Base-by-base conservation (phyloP, 2,113 vertebrate genomes). In the Todiramphus chloris region DNA sequence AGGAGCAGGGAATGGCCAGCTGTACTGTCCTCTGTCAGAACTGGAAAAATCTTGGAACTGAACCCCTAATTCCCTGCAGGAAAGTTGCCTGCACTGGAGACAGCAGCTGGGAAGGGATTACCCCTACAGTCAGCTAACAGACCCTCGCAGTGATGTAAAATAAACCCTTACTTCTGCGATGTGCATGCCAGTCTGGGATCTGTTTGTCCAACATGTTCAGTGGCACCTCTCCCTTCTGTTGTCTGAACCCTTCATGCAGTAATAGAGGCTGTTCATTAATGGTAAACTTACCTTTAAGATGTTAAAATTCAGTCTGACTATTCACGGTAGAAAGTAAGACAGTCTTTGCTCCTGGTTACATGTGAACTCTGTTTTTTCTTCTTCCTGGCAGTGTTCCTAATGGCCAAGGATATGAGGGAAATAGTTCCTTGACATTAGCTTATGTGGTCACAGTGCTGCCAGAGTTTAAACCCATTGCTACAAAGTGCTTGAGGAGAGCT, bases 401-500 rank as follows among this genome's bases (percentile, higher is more conserved):
- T 69, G 67, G 50, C 66, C 62, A 58, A 87, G 62, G 80, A 63
- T 77, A 39, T 35, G 74, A 82, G 69, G 35, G 63, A 89, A 93
- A 60, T 30, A 58, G 59, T 83, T 87, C 80, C 77, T 90, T 87
- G 89, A 85, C 78, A 59, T 87, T 77, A 89, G 77, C 63, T 96
- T 66, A 18, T 76, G 62, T 58, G 69, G 90, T 85, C 81, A 73
- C 77, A 55, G 73, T 30, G 66, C 81, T 89, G 83, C 62, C 44
- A 39, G 53, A 83, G 63, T 31, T 89, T 62, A 94, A 96, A 85
- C 20, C 59, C 80, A 19, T 76, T 56, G 50, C 13, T 74, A 70
- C 62, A 76, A 84, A 93, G 86, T 84, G 89, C 89, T 67, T 31
- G 56, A 80, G 77, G 77, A 95, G 50, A 92, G 83, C 41, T 87